Evolutionary conservation across 2,113 vertebrate genomes (phyloP), one percentile per base, ranked within the genome.

Genomic region (Phaetusa simplex): DNA sequence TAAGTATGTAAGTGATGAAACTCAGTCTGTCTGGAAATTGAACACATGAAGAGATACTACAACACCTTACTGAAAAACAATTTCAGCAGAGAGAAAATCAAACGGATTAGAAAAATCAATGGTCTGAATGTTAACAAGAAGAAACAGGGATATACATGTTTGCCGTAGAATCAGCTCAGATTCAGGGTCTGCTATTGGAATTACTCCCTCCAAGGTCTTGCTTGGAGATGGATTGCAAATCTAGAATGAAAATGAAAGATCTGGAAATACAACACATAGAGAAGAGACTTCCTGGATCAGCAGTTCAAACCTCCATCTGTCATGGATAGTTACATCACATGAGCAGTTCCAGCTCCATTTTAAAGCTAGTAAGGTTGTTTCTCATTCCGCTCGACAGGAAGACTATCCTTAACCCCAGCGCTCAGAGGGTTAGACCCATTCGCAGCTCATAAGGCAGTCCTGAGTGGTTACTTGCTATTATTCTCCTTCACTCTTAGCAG

Each of bases 401-500:
- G 29, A 11, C 7, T 82, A 7, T 42, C 21, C 26, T 87, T 26
- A 79, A 7, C 3, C 15, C 3, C 20, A 24, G 18, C 19, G 7
- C 9, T 64, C 14, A 8, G 23, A 38, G 20, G 3, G 1, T 43
- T 71, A 34, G 34, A 43, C 8, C 5, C 6, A 12, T 18, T 23
- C 16, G 3, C 8, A 40, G 6, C 8, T 85, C n/a, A 43, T 34
- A 59, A 65, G 7, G 5, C 2, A 5, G 15, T 78, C 0, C 1
- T n/a, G 43, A 81, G 20, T 43, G 9, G 4, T 86, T 66, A 20
- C 30, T 70, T 70, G 27, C 5, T 22, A 14, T 66, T 15, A 8
- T 18, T 62, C 7, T 45, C 29, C 12, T 66, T 55, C 10, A 11
- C 6, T 64, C 8, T 40, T 55, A 80, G 53, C 5, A 66, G 34